Conservation (phyloP, 2,888 invertebrate genomes). For the Eudasyphora cyanicolor region DNA sequence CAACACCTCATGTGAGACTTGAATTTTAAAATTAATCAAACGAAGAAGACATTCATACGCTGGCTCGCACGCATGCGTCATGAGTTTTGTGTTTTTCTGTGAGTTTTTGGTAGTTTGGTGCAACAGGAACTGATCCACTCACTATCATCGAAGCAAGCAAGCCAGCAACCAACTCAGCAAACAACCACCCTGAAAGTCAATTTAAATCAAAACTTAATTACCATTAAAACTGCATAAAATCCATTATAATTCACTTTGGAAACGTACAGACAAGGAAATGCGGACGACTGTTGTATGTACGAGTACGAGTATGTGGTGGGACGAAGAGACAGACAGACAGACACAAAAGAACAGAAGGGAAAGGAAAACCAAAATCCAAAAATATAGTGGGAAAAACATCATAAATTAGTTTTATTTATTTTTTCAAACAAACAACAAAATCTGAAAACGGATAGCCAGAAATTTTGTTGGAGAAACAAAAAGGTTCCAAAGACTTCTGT, state of each 20-base stretch:
- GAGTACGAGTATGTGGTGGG: background rate
- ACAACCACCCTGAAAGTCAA: slow-evolving; percentile 57
- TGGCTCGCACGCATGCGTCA: background rate
- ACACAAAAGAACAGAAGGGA: background rate
- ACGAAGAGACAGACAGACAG: no score
- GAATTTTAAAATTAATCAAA: slow-evolving; percentile 44
- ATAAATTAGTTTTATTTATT: slow-evolving; percentile 64
- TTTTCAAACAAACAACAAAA: slow-evolving; percentile 7
- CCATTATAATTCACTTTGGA: slow-evolving; percentile 62
- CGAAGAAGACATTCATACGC: background rate
- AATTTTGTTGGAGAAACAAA: slow-evolving; percentile 32
- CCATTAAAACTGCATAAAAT: slow-evolving; percentile 65
- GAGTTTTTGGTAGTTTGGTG: background rate
- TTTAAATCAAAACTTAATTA: slow-evolving; percentile 67
- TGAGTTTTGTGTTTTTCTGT: background rate
- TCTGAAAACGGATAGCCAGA: slow-evolving; percentile 12
- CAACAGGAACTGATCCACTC: no score
- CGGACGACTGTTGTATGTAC: slow-evolving; percentile 21
- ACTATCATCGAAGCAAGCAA: no score
- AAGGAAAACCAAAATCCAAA: background rate
- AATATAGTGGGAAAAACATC: slow-evolving; percentile 48
- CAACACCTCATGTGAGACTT: slow-evolving; percentile 53
- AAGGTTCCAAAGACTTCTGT: slow-evolving; percentile 47
- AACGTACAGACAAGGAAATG: slow-evolving; percentile 49
- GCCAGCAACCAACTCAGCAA: no score